A percentile compares a stretch with the other conserved stretches of the same genome.
Conservation (phyloP, 2,888 invertebrate genomes). For the Xestia xanthographa region DNA sequence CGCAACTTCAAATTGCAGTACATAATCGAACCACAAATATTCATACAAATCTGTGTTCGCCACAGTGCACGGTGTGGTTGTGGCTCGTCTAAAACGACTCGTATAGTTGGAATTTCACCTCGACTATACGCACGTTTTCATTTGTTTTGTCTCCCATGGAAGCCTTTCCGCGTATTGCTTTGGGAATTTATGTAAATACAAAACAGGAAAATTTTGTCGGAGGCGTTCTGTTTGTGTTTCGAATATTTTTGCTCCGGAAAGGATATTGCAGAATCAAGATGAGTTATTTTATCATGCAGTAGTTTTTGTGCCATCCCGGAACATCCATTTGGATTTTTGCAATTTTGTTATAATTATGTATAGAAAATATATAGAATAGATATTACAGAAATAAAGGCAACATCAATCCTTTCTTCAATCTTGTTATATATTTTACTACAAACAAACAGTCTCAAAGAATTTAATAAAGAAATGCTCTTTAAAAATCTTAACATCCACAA, state of each 20-base stretch:
- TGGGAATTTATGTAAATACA: conserved; percentile 51
- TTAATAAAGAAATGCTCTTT: neutral
- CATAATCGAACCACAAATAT: neutral
- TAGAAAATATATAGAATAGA: too few relatives aligned
- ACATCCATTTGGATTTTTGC: too few relatives aligned
- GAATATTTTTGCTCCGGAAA: conserved; percentile 5
- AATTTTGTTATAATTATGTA: too few relatives aligned
- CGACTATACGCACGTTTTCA: conserved; percentile 26
- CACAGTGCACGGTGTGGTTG: neutral
- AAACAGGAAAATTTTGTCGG: conserved; percentile 34
- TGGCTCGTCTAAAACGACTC: neutral
- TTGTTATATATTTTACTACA: neutral
- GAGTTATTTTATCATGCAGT: neutral
- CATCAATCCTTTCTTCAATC: neutral
- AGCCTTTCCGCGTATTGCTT: conserved; percentile 43
- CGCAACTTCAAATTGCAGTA: neutral
- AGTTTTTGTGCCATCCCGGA: too few relatives aligned
- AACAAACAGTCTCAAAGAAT: neutral
- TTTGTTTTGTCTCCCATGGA: conserved; percentile 25
- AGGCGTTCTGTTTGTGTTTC: conserved; percentile 16
- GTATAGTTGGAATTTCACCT: conserved; percentile 30
- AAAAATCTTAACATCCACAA: conserved; percentile 5
- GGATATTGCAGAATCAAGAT: neutral
- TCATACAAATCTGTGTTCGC: neutral
- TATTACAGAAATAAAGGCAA: neutral